Evolutionary conservation across 1,140 invertebrate genomes (phyloP).

Genomic region (Drosophila orena): DNA sequence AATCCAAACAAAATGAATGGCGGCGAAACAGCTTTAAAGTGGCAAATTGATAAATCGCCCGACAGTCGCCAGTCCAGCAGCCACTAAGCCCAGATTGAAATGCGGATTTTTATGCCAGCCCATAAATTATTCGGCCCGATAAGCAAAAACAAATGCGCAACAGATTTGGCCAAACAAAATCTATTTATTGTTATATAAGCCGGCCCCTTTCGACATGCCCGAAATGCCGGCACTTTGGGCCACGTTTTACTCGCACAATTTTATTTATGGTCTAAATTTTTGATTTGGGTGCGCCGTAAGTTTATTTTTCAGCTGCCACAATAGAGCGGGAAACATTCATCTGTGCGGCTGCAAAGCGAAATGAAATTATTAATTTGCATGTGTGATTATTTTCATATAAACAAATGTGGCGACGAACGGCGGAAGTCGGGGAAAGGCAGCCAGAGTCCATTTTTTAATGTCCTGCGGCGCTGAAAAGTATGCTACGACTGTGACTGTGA

Average conservation of each 20-base stretch:
- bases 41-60: slow-evolving; percentile 76
- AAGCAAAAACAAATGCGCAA: slow-evolving; percentile 72
- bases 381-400: slow-evolving; percentile 81
- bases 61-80: slow-evolving; percentile 26
- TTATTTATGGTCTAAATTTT: slow-evolving; percentile 77
- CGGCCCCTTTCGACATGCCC: slow-evolving; percentile 8
- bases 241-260: slow-evolving; percentile 37
- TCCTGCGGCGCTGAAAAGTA: slow-evolving; percentile 70
- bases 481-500: slow-evolving; percentile 51
- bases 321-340: slow-evolving; percentile 7
- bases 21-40: slow-evolving; percentile 55
- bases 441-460: slow-evolving; percentile 62
- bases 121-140: slow-evolving; percentile 73
- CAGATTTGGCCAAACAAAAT: slow-evolving; percentile 67
- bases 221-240: slow-evolving; percentile 29
- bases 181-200: slow-evolving; percentile 66
- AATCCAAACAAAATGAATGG: slow-evolving; percentile 32
- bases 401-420: slow-evolving; percentile 29
- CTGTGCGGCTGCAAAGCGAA: slow-evolving; percentile 33
- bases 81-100: slow-evolving; percentile 54
- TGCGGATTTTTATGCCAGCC: slow-evolving; percentile 60
- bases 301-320: slow-evolving; percentile 25
- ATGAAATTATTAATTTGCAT: slow-evolving; percentile 82
- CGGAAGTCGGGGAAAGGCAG: not conserved
- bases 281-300: slow-evolving; percentile 47